phyloP scores from a whole-genome alignment of 1,140 invertebrate species.

The Epicauta chinensis region DNA sequence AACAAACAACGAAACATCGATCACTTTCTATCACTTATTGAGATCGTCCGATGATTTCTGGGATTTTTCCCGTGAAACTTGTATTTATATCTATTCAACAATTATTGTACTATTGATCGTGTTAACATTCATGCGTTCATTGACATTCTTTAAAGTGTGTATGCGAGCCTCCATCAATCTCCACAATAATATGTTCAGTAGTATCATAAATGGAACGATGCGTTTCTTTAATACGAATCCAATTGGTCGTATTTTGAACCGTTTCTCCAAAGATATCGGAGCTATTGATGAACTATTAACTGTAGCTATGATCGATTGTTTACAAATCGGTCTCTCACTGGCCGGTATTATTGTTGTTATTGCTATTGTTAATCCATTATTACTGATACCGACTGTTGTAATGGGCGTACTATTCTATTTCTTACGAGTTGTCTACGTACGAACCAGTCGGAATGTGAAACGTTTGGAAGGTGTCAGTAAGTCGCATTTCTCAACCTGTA shows the following conservation, averaged over 20 bases:
- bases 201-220: constrained; percentile 69
- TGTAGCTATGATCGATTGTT: constrained; percentile 44
- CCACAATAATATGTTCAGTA: constrained; percentile 69
- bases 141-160: constrained; percentile 50
- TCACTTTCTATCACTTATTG: too few species aligned
- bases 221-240: constrained; percentile 79
- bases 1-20: constrained; percentile 4
- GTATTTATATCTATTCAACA: constrained; percentile 35
- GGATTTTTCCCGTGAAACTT: constrained; percentile 34
- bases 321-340: constrained; percentile 64
- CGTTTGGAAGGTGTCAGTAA: constrained; percentile 53
- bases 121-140: constrained; percentile 41
- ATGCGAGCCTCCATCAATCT: constrained; percentile 60
- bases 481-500: constrained; percentile 11
- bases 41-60: constrained; percentile 25
- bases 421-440: constrained; percentile 48
- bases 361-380: constrained; percentile 65
- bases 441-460: constrained; percentile 60
- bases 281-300: constrained; percentile 81
- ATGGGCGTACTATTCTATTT: constrained; percentile 67
- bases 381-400: constrained; percentile 63
- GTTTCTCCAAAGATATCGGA: constrained; percentile 83
- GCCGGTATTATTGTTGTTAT: constrained; percentile 71
- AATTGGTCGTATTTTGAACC: constrained; percentile 65
- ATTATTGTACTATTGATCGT: constrained; percentile 30